These are phyloP conservation scores for Perca schrenkii DNA, from an alignment of 2,113 vertebrate species.

Conservation along the genomic window DNA sequence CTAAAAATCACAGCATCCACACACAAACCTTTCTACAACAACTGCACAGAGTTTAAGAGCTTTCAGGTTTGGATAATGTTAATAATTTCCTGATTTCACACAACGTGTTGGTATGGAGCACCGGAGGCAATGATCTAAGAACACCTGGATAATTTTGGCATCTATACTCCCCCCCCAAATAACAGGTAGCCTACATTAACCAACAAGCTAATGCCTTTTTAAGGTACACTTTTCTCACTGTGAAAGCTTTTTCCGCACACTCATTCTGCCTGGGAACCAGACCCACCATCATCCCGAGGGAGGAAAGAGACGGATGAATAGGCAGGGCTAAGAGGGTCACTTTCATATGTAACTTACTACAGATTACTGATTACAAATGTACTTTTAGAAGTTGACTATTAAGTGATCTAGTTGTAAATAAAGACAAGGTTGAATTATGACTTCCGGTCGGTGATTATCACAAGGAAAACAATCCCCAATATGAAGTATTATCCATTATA, in stretches of 20 bases:
- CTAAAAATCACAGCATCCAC: background rate
- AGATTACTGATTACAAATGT: slow-evolving; percentile 44
- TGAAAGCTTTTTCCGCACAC: slow-evolving; percentile 29
- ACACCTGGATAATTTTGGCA: background rate
- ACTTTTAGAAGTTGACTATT: background rate
- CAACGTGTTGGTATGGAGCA: background rate
- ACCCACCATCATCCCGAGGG: slow-evolving; percentile 63
- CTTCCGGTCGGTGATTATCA: background rate
- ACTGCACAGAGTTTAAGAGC: background rate
- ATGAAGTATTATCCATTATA: background rate
- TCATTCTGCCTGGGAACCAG: slow-evolving; percentile 72
- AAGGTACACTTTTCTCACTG: background rate
- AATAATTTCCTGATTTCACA: background rate
- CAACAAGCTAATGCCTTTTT: background rate
- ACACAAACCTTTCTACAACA: background rate
- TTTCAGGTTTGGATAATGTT: background rate
- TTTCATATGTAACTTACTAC: slow-evolving; percentile 14
- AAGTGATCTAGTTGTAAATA: background rate
- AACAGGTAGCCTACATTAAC: background rate
- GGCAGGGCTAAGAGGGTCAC: slow-evolving; percentile 24
- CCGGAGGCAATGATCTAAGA: background rate
- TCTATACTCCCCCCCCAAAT: background rate
- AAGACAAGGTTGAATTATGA: background rate
- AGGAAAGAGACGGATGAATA: slow-evolving; percentile 57
- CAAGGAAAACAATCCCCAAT: background rate